These are phyloP conservation scores for Hipposideros larvatus DNA, from an alignment of 2,797 vertebrate genomes.

Conservation along the genomic window DNA sequence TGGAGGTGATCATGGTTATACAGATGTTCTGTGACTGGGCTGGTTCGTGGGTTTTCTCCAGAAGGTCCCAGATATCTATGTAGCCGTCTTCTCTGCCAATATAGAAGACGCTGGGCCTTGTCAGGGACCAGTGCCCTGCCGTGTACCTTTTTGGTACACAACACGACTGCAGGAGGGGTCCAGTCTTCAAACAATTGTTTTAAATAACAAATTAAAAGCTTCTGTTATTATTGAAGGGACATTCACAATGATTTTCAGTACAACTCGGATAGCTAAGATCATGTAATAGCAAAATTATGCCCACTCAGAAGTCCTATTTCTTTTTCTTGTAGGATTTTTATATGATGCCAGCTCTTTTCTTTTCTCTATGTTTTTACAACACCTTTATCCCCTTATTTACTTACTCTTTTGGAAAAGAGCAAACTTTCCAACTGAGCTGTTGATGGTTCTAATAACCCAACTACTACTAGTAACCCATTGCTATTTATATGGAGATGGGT, in stretches of 20 bases:
- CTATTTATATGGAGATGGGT: background rate
- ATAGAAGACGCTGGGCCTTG: conserved; percentile 94
- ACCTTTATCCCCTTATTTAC: background rate
- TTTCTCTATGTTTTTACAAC: conserved; percentile 6
- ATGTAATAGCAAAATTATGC: background rate
- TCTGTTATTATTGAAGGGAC: background rate
- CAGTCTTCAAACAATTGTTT: conserved; percentile 85
- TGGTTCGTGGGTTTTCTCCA: conserved; percentile 92
- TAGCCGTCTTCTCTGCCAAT: conserved; percentile 94
- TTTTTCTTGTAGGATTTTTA: background rate
- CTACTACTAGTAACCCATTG: background rate
- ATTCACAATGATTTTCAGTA: conserved; percentile 9
- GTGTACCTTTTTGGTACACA: conserved; percentile 89
- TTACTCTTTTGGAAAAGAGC: conserved; percentile 9
- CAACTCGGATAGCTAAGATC: background rate
- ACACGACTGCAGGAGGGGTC: conserved; percentile 91
- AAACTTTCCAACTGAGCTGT: background rate
- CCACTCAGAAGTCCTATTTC: background rate
- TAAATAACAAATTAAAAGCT: conserved; percentile 47
- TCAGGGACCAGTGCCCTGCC: conserved; percentile 93
- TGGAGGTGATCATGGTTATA: conserved; percentile 89
- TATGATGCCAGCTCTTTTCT: background rate
- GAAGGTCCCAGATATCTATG: conserved; percentile 95
- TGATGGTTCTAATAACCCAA: background rate
- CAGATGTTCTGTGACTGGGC: conserved; percentile 90